These are phyloP conservation scores for Diloba caeruleocephala DNA, from an alignment of 2,888 invertebrate species.

Conservation along the genomic window DNA sequence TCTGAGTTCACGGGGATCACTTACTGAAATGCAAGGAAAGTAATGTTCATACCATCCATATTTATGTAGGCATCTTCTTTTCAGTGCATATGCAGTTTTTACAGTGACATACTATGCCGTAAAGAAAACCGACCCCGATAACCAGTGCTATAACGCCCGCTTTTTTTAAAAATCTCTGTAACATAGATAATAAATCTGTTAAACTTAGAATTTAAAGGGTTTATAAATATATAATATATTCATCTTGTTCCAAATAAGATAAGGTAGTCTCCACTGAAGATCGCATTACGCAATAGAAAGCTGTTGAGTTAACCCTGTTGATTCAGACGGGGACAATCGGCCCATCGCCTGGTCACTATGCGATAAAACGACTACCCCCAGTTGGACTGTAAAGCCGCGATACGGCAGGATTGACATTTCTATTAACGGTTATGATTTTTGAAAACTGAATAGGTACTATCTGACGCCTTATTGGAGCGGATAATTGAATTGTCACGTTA, in stretches of 20 bases:
- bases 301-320: slow-evolving; percentile 53
- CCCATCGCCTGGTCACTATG: slow-evolving; percentile 50
- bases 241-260: slow-evolving; percentile 35
- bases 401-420: slow-evolving; percentile 46
- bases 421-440: slow-evolving; percentile 52
- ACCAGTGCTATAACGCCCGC: too few species aligned
- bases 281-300: slow-evolving; percentile 49
- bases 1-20: neutral
- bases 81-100: too few species aligned
- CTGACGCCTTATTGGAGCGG: slow-evolving; percentile 11
- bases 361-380: slow-evolving; percentile 48
- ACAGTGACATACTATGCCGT: too few species aligned
- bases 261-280: slow-evolving; percentile 27
- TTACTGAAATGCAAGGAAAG: too few species aligned
- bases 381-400: slow-evolving; percentile 43
- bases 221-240: slow-evolving; percentile 34
- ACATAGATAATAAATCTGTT: too few species aligned
- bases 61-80: too few species aligned
- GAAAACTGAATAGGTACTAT: slow-evolving; percentile 27
- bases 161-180: too few species aligned
- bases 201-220: too few species aligned
- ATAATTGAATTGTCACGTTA: slow-evolving; percentile 27
- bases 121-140: too few species aligned
- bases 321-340: slow-evolving; percentile 51
- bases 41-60: too few species aligned